These are phyloP conservation scores for Oryzias dopingdopingensis DNA, from an alignment of 2,797 vertebrate genomes.

Conservation along the genomic window DNA sequence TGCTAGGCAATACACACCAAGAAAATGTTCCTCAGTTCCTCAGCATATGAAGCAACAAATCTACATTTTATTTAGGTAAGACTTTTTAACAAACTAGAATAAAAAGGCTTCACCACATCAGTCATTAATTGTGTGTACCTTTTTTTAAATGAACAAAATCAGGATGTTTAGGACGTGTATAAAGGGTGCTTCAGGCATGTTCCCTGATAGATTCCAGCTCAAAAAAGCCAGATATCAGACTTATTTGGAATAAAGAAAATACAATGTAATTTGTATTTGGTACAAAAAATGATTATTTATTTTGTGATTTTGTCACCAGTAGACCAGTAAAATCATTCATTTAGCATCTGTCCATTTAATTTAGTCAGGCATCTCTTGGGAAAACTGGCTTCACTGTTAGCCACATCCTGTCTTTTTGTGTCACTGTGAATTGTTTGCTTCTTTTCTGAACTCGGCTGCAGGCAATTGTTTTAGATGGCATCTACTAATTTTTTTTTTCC, in stretches of 20 bases:
- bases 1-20: too few species aligned
- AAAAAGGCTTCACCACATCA: too few species aligned
- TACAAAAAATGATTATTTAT: neutral
- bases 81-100: too few species aligned
- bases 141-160: too few species aligned
- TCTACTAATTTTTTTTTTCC: constrained; percentile 12
- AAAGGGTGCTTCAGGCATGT: too few species aligned
- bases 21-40: too few species aligned
- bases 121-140: too few species aligned
- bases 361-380: constrained; percentile 58
- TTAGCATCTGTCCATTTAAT: constrained; percentile 54
- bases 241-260: neutral
- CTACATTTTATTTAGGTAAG: too few species aligned
- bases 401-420: constrained; percentile 30
- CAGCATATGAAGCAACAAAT: too few species aligned
- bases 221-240: too few species aligned
- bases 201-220: too few species aligned
- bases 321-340: constrained; percentile 46
- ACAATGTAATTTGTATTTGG: neutral
- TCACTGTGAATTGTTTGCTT: constrained; percentile 10
- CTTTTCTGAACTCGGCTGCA: neutral
- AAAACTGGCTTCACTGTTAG: constrained; percentile 40
- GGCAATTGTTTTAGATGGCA: constrained; percentile 3
- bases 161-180: too few species aligned
- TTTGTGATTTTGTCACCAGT: constrained; percentile 37